Evolutionary conservation across 2,888 invertebrate species (phyloP), one percentile per base, ranked within the genome.

Genomic region (Amorpha juglandis): DNA sequence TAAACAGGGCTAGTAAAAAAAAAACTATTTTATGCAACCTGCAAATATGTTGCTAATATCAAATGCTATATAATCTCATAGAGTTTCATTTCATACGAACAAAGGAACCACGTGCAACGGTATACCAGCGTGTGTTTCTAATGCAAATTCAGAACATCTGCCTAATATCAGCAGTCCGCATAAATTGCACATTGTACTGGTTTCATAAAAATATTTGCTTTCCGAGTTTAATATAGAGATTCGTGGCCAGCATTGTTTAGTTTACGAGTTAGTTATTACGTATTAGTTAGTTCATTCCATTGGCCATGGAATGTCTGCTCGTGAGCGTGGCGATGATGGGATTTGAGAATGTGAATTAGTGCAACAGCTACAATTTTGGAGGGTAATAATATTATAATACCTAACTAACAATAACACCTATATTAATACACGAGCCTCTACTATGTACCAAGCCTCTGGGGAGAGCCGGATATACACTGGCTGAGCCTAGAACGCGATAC

Each of bases 61-160:
- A 58, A 42, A 58, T 42, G 42, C 58, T 42, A 12, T 55, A 55
- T 55, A 38, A 55, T 8, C 16, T n/a, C 55, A 27, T 33, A 12
- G n/a, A 47, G 16, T 48, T 63, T 62, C 38, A 38, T 62, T 48
- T 48, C 27, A 33, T n/a, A 8, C 47, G 62, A 62, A 63, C 62
- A 63, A 63, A 63, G 62, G 62, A 63, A 47, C 45, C 62, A 63
- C 62, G 33, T 63, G 47, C 62, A 3, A 19, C 21, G 7, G 45
- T 16, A 48, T 47, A 62, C 27, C 53, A 14, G 45, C 62, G 16
- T 47, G 62, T 63, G 33, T 63, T 63, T 63, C 62, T 63, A 48
- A 63, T 63, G 62, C 62, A 63, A 63, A 63, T 63, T 27, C 62
- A 6, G 62, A 48, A 62, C 62, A 48, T 47, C 62, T 48, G 58